A percentile compares a stretch with the other conserved stretches of the same genome.
Conservation (phyloP, 2,888 invertebrate genomes). For the Tinea pellionella region DNA sequence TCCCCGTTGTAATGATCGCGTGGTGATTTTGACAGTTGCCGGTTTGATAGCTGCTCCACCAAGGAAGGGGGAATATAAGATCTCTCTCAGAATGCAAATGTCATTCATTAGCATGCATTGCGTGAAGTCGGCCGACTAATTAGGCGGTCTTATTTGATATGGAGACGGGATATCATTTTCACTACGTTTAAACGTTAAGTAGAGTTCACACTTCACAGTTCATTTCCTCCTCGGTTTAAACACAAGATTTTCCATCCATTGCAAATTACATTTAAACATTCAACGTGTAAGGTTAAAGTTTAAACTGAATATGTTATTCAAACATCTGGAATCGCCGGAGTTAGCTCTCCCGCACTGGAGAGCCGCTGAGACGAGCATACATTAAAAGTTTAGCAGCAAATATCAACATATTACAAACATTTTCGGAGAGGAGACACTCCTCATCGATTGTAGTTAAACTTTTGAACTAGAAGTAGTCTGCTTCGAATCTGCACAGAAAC, state of each 20-base stretch:
- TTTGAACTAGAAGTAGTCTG: background rate
- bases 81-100: slow-evolving; percentile 48
- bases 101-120: slow-evolving; percentile 65
- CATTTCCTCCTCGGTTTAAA: background rate
- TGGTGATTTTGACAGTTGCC: slow-evolving; percentile 64
- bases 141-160: slow-evolving; percentile 50
- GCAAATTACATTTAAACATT: background rate
- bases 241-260: background rate
- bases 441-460: slow-evolving; percentile 1
- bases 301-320: slow-evolving; percentile 63
- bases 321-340: slow-evolving; percentile 60
- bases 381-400: slow-evolving; percentile 60
- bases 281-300: slow-evolving; percentile 17
- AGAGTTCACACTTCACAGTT: background rate
- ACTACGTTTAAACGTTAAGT: slow-evolving; percentile 13
- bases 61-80: slow-evolving; percentile 7
- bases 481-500: too few relatives aligned
- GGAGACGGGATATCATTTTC: slow-evolving; percentile 41
- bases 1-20: slow-evolving; percentile 65
- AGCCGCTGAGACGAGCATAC: slow-evolving; percentile 49
- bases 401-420: slow-evolving; percentile 41
- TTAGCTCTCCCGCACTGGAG: slow-evolving; percentile 31
- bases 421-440: slow-evolving; percentile 12
- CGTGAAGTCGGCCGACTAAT: slow-evolving; percentile 61
- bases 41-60: background rate